Evolutionary conservation across 1,140 invertebrate species (phyloP).

Genomic region (Thalassaphorura encarpata): DNA sequence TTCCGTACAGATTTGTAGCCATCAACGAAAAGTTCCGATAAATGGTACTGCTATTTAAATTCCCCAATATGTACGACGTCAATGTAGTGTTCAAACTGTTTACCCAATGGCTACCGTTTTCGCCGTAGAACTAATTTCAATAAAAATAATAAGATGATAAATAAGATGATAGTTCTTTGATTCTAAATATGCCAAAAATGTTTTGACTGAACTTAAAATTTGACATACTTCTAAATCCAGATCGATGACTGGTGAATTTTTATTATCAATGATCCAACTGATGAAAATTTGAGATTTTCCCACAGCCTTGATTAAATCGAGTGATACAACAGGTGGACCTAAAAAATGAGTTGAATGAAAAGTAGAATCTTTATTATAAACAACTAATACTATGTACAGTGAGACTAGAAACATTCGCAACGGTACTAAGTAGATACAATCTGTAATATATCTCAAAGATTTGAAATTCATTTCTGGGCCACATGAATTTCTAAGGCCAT

Average conservation of each 20-base stretch:
- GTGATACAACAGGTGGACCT: constrained; percentile 56
- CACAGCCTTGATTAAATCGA: constrained; percentile 63
- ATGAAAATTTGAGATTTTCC: constrained; percentile 60
- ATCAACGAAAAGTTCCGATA: no score
- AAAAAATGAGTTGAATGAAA: no score
- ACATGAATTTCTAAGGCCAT: no score
- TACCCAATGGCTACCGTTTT: constrained; percentile 24
- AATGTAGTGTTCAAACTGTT: constrained; percentile 35
- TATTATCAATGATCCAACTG: constrained; percentile 70
- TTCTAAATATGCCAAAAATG: constrained; percentile 2
- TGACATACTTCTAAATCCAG: constrained; percentile 15
- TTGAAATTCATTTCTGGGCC: no score
- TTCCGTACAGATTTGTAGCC: no score
- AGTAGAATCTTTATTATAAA: no score
- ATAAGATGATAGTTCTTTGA: constrained; percentile 4
- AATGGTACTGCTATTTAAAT: no score
- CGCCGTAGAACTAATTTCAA: constrained; percentile 27
- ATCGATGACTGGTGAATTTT: constrained; percentile 49
- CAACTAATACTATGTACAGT: no score
- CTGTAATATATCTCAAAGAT: no score
- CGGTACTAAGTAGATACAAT: no score
- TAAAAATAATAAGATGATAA: constrained; percentile 19
- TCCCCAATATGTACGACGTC: no score
- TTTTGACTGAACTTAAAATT: neutral
- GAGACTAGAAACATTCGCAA: no score